Evolutionary conservation across 2,888 invertebrate genomes (phyloP).

Genomic region (Himalopsyche anomala): DNA sequence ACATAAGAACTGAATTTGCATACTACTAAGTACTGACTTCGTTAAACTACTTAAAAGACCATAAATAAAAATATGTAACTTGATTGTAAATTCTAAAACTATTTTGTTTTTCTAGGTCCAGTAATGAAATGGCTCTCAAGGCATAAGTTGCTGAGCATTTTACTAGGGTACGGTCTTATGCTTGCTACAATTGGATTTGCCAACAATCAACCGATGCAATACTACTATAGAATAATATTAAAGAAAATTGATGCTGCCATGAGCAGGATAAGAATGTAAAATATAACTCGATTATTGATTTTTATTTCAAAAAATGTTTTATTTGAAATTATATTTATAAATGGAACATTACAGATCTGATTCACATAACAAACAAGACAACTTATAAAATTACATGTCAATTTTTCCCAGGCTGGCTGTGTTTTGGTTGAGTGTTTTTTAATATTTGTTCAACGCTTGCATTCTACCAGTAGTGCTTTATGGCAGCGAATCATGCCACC

Average conservation of each 20-base stretch:
- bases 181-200: slow-evolving; percentile 81
- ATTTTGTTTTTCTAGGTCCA: slow-evolving; percentile 70
- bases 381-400: background rate
- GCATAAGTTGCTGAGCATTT: slow-evolving; percentile 79
- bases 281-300: background rate
- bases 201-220: slow-evolving; percentile 80
- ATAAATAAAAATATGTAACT: too few relatives aligned
- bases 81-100: background rate
- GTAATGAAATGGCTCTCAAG: slow-evolving; percentile 78
- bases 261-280: slow-evolving; percentile 43
- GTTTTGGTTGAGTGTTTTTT: too few relatives aligned
- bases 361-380: background rate
- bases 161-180: slow-evolving; percentile 80
- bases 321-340: slow-evolving; percentile 23
- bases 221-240: slow-evolving; percentile 78
- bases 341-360: slow-evolving; percentile 20
- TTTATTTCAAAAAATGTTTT: background rate
- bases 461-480: too few relatives aligned
- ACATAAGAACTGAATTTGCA: too few relatives aligned
- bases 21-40: too few relatives aligned
- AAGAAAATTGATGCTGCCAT: slow-evolving; percentile 68
- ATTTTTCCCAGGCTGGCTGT: background rate
- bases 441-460: too few relatives aligned
- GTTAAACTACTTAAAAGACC: too few relatives aligned
- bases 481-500: too few relatives aligned